Percentiles rank a stretch among this genome's conserved stretches.
These are phyloP conservation scores for Drosophila varians DNA, from an alignment of 1,140 invertebrate genomes.

Conservation along the genomic window DNA sequence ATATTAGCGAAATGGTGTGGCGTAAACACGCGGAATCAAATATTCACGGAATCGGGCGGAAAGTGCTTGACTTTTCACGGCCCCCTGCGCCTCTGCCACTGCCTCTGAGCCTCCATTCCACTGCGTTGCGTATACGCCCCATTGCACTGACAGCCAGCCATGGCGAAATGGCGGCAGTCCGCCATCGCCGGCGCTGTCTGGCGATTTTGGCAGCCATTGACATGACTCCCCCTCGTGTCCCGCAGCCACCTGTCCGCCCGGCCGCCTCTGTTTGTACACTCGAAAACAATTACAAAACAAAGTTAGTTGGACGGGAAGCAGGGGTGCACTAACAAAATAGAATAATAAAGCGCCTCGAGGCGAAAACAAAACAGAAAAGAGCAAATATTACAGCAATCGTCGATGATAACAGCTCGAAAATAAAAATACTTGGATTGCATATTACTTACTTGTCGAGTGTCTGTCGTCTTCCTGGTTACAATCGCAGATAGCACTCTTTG, in stretches of 20 bases:
- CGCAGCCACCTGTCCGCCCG: not conserved
- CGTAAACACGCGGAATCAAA: not conserved
- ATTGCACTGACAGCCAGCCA: constrained; percentile 24
- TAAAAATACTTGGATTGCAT: constrained; percentile 37
- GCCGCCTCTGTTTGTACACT: too few species aligned
- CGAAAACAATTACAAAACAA: constrained; percentile 55
- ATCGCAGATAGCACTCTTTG: not conserved
- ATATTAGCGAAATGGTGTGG: not conserved
- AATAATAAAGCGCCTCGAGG: constrained; percentile 1
- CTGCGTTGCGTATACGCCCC: constrained; percentile 34
- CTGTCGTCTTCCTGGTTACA: constrained; percentile 6
- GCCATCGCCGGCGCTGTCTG: constrained; percentile 18
- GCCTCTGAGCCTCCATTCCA: not conserved
- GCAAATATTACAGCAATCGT: constrained; percentile 38
- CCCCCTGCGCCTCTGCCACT: not conserved
- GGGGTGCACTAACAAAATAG: constrained; percentile 8
- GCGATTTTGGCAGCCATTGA: constrained; percentile 36
- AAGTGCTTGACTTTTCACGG: not conserved
- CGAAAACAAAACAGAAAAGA: constrained; percentile 2
- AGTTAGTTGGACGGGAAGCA: constrained; percentile 12
- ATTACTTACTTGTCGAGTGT: constrained; percentile 43
- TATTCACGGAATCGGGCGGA: not conserved
- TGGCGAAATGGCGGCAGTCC: not conserved
- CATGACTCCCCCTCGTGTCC: not conserved
- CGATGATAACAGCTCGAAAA: constrained; percentile 18